Percentiles rank a stretch among this genome's conserved stretches.
Conservation (phyloP, 2,888 invertebrate species). For the Tetanocera ferruginea region DNA sequence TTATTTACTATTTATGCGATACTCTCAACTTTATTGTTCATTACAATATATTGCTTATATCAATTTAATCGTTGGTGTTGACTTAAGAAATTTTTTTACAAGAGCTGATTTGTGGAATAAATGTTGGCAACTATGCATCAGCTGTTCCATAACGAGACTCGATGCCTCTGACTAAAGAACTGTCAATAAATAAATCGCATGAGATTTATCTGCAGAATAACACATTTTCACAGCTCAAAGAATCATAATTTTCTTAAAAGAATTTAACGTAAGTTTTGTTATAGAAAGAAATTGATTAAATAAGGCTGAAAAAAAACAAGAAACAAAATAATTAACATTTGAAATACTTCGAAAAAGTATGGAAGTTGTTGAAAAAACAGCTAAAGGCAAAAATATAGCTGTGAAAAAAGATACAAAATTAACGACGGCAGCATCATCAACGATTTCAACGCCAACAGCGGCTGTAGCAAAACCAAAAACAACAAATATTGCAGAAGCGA, state of each 20-base stretch:
- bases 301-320: neutral
- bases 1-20: no score
- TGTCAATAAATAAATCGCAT: constrained; percentile 4
- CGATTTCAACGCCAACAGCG: neutral
- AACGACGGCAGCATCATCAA: constrained; percentile 19
- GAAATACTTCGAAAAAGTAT: neutral
- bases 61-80: no score
- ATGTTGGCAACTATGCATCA: no score
- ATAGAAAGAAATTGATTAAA: neutral
- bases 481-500: constrained; percentile 9
- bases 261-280: neutral
- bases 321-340: neutral
- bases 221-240: neutral
- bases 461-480: constrained; percentile 14
- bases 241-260: neutral
- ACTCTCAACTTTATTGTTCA: no score
- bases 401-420: constrained; percentile 23
- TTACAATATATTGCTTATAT: no score
- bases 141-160: neutral
- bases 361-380: constrained; percentile 16
- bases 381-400: constrained; percentile 13
- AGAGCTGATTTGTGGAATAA: no score
- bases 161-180: neutral
- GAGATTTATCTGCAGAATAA: neutral
- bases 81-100: no score